A percentile compares a stretch with the other conserved stretches of the same genome.
phyloP scores from a whole-genome alignment of 2,113 vertebrate genomes.

The Pseudopipra pipra region DNA sequence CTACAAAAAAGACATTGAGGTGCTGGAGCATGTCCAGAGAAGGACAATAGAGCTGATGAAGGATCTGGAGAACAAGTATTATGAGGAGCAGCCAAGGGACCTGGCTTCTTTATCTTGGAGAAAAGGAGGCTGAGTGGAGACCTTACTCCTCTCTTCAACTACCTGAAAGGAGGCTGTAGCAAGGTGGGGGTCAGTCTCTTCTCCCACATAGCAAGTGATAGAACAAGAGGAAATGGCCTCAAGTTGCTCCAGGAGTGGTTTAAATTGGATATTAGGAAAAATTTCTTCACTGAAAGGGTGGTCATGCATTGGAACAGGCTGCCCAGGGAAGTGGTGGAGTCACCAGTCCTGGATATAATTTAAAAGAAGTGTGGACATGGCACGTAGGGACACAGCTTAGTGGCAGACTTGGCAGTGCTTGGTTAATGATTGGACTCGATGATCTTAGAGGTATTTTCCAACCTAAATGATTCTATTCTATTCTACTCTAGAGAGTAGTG shows the following conservation, averaged over 20 bases:
- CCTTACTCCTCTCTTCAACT: background rate
- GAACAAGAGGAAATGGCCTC: background rate
- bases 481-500: background rate
- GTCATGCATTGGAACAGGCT: background rate
- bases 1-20: background rate
- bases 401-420: background rate
- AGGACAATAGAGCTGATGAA: background rate
- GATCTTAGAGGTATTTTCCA: background rate
- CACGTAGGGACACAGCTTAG: background rate
- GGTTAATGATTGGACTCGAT: accelerated
- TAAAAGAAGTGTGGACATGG: background rate
- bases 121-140: background rate
- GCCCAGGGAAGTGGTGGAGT: background rate
- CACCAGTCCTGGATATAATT: background rate
- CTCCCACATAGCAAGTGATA: background rate
- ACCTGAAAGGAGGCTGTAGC: background rate
- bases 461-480: background rate
- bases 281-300: background rate
- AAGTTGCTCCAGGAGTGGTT: background rate
- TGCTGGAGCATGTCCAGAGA: background rate
- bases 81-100: background rate
- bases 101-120: background rate
- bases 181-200: background rate
- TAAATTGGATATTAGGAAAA: background rate
- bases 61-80: background rate